Base-by-base conservation (phyloP, 2,113 vertebrate species). In the Parus major region DNA sequence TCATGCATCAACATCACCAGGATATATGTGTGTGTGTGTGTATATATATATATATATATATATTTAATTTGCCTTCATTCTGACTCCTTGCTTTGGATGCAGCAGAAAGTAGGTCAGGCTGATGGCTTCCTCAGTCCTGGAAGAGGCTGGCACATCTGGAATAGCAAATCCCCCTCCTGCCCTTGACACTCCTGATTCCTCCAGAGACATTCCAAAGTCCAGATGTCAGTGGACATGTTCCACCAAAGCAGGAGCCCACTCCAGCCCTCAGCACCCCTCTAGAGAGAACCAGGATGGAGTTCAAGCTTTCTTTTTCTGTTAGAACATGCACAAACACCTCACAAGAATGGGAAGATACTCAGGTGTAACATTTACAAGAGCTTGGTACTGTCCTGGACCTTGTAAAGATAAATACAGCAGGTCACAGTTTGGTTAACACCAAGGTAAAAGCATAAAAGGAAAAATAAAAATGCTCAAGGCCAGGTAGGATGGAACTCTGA, bases 311-410 rank as follows among this genome's bases (percentile, higher is more conserved):
- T 73, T 77, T 39, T 46, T 41, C 41, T 23, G 9, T 59, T 57
- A 50, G n/a, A 28, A 75, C 39, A 12, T 17, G 57, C 35, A 41
- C 1, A 6, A 63, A 9, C 7, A 52, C 14, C 46, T 91, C 77
- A 36, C 35, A n/a, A 27, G 35, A 70, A 19, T 23, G 55, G 57
- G 29, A 66, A 73, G 41, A 72, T 12, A 15, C 23, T 46, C 52
- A 4, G 56, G 29, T 0, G 0, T 10, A 44, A 56, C 1, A 2
- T 5, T 29, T 31, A 12, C 23, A 63, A 47, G 27, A 70, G 39
- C 13, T 63, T 63, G 11, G 0, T 14, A 10, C 31, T 36, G 19
- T 46, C 47, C 55, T 39, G 24, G 46, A 50, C 13, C n/a, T 23
- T 21, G 57, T 13, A 33, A 64, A 75, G 33, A 46, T 11, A 87